Conservation (phyloP, 2,797 vertebrate species). For the Scarus forsteni region DNA sequence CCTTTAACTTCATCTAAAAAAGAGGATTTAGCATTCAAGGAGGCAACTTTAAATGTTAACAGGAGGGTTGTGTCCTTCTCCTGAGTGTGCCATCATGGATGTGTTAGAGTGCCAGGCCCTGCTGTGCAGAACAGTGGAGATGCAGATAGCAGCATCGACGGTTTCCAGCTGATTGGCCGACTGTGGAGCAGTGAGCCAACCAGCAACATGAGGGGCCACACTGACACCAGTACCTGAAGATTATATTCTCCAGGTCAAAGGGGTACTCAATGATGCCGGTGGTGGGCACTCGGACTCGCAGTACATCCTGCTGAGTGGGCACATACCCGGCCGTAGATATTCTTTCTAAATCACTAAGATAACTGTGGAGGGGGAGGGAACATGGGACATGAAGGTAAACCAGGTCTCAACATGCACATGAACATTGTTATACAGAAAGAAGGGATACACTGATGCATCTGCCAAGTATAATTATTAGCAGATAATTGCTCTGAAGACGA, state of each 20-base stretch:
- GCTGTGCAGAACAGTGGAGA: conserved; percentile 60
- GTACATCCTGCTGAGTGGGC: conserved; percentile 84
- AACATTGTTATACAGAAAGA: background rate
- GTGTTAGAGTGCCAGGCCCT: conserved; percentile 53
- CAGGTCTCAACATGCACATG: conserved; percentile 25
- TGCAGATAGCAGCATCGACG: conserved; percentile 55
- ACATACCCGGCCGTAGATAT: conserved; percentile 75
- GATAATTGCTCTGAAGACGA: no score
- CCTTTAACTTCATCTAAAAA: conserved; percentile 30
- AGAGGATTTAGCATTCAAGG: conserved; percentile 17
- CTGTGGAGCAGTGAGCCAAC: conserved; percentile 54
- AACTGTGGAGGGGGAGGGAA: conserved; percentile 78
- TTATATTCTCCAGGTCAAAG: conserved; percentile 85
- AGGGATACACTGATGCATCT: no score
- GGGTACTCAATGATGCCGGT: conserved; percentile 87
- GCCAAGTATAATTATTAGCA: no score
- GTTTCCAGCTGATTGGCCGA: conserved; percentile 60
- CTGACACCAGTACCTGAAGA: conserved; percentile 83
- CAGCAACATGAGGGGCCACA: conserved; percentile 45
- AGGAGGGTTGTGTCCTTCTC: conserved; percentile 7
- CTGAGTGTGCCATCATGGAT: conserved; percentile 64
- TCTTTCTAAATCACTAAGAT: conserved; percentile 82
- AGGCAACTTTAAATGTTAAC: conserved; percentile 10
- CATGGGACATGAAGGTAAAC: conserved; percentile 61
- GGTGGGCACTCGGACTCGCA: conserved; percentile 85